Conservation (phyloP, 2,888 invertebrate genomes). For the Listrodromus nycthemerus region DNA sequence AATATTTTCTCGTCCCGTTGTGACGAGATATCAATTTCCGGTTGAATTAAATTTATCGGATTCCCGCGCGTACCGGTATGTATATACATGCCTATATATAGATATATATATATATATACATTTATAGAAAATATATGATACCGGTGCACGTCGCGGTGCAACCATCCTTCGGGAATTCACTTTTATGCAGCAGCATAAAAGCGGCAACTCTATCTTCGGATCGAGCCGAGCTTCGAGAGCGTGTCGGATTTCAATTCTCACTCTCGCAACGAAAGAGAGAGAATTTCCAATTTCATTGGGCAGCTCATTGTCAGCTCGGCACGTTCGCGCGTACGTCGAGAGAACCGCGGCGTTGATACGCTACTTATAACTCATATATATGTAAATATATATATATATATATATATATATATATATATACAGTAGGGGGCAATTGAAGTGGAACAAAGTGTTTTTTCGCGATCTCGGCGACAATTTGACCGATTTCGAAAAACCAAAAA, state of each 20-base stretch:
- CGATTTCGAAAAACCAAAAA: no score
- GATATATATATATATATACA: not conserved
- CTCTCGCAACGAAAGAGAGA: slow-evolving; percentile 23
- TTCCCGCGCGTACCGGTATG: not conserved
- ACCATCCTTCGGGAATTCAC: not conserved
- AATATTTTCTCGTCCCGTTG: slow-evolving; percentile 3
- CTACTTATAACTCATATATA: not conserved
- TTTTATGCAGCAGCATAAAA: slow-evolving; percentile 8
- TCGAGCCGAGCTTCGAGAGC: slow-evolving; percentile 27
- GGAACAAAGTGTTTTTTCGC: no score
- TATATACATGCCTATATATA: not conserved
- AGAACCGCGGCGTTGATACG: slow-evolving; percentile 18
- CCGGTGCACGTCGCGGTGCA: not conserved
- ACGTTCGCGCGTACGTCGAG: slow-evolving; percentile 18
- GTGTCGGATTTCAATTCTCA: slow-evolving; percentile 44
- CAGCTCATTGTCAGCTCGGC: slow-evolving; percentile 49
- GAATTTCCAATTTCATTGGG: slow-evolving; percentile 52
- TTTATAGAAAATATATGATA: not conserved
- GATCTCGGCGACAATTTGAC: no score
- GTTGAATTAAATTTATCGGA: slow-evolving; percentile 25
- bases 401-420: no score
- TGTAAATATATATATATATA: no score
- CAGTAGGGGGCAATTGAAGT: no score
- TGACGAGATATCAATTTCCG: slow-evolving; percentile 30
- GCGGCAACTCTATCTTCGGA: slow-evolving; percentile 39